A percentile compares a stretch with the other conserved stretches of the same genome.
Conservation (phyloP, 2,797 vertebrate species). For the Otus scops region DNA sequence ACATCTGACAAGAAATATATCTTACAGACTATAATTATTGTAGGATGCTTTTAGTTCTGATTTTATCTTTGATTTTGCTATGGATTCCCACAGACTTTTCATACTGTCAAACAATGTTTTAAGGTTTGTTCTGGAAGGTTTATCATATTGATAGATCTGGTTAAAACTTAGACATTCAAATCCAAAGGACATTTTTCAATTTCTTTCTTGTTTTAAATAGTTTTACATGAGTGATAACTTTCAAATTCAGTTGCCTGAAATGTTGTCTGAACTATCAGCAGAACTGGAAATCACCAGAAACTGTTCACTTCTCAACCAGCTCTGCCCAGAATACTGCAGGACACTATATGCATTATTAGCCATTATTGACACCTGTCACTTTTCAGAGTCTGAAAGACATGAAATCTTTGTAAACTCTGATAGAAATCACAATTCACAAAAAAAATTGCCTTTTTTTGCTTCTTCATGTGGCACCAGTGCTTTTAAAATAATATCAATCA, state of each 20-base stretch:
- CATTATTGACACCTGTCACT: neutral
- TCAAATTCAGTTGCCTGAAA: neutral
- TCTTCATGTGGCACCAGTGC: neutral
- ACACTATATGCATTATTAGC: accelerated
- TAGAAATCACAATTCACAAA: neutral
- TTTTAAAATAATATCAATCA: neutral
- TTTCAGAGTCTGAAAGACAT: neutral
- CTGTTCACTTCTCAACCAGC: neutral
- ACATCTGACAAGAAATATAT: neutral
- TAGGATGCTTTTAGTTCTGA: neutral
- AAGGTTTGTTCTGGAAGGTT: neutral
- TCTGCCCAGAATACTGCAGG: accelerated
- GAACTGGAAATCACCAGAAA: neutral
- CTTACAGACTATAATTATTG: neutral
- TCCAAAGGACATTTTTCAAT: neutral
- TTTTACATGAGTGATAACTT: neutral
- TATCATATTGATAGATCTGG: neutral
- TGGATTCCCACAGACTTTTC: neutral
- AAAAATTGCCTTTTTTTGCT: neutral
- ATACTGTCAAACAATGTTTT: neutral
- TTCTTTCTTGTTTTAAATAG: neutral
- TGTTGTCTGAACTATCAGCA: neutral
- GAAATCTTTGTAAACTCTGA: neutral
- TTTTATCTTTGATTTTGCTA: slow-evolving; percentile 10
- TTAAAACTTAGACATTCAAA: neutral